Evolutionary conservation across 2,113 vertebrate species (phyloP).

Genomic region (Ochotona princeps): DNA sequence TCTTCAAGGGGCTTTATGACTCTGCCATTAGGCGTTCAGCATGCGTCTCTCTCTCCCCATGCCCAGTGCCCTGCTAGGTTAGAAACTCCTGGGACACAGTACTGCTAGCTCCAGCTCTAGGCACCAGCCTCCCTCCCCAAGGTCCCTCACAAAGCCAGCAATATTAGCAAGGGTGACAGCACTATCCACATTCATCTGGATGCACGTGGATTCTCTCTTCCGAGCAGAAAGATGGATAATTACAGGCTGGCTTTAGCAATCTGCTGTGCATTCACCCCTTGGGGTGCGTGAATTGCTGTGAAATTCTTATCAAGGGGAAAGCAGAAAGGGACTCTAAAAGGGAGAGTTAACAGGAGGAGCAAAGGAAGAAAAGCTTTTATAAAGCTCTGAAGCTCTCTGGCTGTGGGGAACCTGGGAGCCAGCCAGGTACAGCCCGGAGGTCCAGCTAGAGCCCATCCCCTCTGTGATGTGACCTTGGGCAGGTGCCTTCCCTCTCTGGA

Average conservation of each 20-base stretch:
- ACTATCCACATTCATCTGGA: background rate
- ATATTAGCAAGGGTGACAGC: background rate
- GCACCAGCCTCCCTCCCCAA: background rate
- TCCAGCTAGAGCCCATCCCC: background rate
- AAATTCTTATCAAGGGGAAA: conserved; percentile 71
- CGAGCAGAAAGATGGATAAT: conserved; percentile 70
- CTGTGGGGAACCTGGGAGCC: background rate
- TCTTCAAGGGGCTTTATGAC: background rate
- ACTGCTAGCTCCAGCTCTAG: background rate
- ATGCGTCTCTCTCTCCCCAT: background rate
- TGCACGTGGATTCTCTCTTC: conserved; percentile 26
- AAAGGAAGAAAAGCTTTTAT: conserved; percentile 57
- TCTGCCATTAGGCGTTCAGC: background rate
- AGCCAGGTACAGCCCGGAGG: background rate
- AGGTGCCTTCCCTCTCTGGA: background rate
- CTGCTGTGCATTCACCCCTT: conserved; percentile 73
- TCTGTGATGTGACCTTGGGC: background rate
- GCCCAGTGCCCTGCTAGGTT: background rate
- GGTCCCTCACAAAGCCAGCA: background rate
- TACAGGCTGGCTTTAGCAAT: conserved; percentile 75
- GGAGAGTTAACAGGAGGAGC: conserved; percentile 49
- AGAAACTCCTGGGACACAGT: background rate
- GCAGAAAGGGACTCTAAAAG: conserved; percentile 60
- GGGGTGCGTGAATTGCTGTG: conserved; percentile 78
- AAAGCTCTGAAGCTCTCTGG: background rate